A percentile compares a stretch with the other conserved stretches of the same genome.
phyloP scores from a whole-genome alignment of 2,113 vertebrate species.

The Artemisiospiza belli region DNA sequence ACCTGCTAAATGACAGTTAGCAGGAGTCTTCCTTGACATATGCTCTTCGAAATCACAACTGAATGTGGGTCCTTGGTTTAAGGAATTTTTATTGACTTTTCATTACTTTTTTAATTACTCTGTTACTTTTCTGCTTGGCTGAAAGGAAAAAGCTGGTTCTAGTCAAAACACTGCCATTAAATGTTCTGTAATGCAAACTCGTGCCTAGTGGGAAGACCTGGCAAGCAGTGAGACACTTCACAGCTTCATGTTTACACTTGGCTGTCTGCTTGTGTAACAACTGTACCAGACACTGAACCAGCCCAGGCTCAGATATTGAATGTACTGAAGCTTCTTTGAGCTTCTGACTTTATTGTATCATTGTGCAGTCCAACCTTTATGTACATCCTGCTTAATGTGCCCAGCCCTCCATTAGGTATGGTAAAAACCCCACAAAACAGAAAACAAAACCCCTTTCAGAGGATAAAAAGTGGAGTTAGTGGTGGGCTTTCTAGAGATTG shows the following conservation, averaged over 20 bases:
- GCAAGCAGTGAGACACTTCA: constrained; percentile 11
- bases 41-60: constrained; percentile 7
- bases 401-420: neutral
- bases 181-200: constrained; percentile 27
- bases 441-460: neutral
- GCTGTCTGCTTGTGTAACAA: neutral
- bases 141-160: constrained; percentile 47
- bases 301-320: neutral
- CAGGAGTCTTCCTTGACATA: constrained; percentile 44
- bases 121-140: constrained; percentile 34
- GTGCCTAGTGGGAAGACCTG: constrained; percentile 36
- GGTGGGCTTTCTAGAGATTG: neutral
- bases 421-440: neutral
- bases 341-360: neutral
- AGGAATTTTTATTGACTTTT: constrained; percentile 66
- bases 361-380: neutral
- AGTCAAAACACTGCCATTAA: constrained; percentile 61
- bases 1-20: constrained; percentile 32
- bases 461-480: neutral
- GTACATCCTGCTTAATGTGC: neutral
- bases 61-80: neutral
- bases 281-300: neutral
- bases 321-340: neutral
- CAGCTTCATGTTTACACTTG: constrained; percentile 8
- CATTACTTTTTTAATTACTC: constrained; percentile 61